Base-by-base conservation (phyloP, 1,140 invertebrate species). In the Ceratitis capitata region DNA sequence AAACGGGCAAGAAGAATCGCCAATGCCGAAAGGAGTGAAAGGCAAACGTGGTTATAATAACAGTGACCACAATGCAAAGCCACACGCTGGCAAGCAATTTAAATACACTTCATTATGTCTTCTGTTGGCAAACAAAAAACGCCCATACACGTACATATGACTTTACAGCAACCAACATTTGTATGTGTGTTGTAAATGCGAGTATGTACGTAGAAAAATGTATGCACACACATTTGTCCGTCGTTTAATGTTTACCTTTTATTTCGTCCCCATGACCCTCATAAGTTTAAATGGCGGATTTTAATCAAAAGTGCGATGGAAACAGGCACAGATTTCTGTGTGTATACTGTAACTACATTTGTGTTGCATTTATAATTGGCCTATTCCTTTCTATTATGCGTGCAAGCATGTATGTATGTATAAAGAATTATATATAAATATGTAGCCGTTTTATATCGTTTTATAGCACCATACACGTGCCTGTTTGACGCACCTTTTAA, bases 31-130 rank as follows among this genome's bases (percentile, higher is more conserved):
- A 49, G 26, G 26, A 58, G 56, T 58, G 58, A 61, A 61, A 61
- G 16, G 32, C 32, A 14, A 53, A 53, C 29, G 32, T 53, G n/a
- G 29, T 6, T 32, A 35, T 29, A 26, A 29, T 69, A 69, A 69
- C 32, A 69, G 61, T 69, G 61, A 69, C 61, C 61, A 32, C 61
- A 69, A 39, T 69, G 61, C 61, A 39, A 39, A 69, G 61, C 32
- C 61, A 35, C 61, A 69, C 61, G 32, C 61, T 35, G 61, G 3
- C 26, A 19, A 16, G 61, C 61, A 29, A 69, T 26, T 69, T 69
- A 69, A n/a, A 69, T 39, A 39, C 51, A 53, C n/a, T 53, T 53
- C 51, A 14, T 6, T 53, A 5, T 53, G 14, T 53, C n/a, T 53
- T 0, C 51, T 7, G 51, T 53, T 19, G 7, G 7, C 7, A 49